Evolutionary conservation across 1,140 invertebrate species (phyloP).

Genomic region (Conus ventricosus): DNA sequence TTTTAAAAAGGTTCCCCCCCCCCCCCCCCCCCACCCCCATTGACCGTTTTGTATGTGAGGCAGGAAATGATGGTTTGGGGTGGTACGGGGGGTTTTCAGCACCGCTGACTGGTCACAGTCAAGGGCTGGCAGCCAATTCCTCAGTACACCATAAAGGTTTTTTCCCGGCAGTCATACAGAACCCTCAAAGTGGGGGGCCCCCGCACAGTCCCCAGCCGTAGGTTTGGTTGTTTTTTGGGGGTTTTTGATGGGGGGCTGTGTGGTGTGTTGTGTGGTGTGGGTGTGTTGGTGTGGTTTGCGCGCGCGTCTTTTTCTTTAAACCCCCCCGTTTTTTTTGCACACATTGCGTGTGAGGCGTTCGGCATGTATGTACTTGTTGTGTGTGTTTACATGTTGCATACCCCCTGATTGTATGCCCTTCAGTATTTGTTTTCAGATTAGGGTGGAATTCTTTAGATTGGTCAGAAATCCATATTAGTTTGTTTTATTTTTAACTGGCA

Average conservation of each 20-base stretch:
- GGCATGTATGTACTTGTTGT: too few species aligned
- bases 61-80: background rate
- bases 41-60: too few species aligned
- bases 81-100: constrained; percentile 80
- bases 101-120: constrained; percentile 95
- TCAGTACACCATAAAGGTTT: constrained; percentile 66
- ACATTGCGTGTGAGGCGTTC: too few species aligned
- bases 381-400: too few species aligned
- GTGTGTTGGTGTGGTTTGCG: background rate
- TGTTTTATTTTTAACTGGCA: too few species aligned
- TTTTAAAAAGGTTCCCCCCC: too few species aligned
- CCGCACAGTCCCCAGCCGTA: constrained; percentile 91
- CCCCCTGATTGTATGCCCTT: too few species aligned
- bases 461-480: too few species aligned
- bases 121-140: constrained; percentile 81
- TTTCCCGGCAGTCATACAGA: constrained; percentile 94
- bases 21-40: too few species aligned
- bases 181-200: constrained; percentile 99
- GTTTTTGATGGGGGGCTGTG: background rate
- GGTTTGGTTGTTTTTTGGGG: constrained; percentile 72
- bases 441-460: too few species aligned
- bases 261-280: background rate
- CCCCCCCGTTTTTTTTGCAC: too few species aligned
- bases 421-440: too few species aligned
- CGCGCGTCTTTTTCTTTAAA: background rate